These are phyloP conservation scores for Zelleria hepariella DNA, from an alignment of 2,888 invertebrate species.

Conservation along the genomic window DNA sequence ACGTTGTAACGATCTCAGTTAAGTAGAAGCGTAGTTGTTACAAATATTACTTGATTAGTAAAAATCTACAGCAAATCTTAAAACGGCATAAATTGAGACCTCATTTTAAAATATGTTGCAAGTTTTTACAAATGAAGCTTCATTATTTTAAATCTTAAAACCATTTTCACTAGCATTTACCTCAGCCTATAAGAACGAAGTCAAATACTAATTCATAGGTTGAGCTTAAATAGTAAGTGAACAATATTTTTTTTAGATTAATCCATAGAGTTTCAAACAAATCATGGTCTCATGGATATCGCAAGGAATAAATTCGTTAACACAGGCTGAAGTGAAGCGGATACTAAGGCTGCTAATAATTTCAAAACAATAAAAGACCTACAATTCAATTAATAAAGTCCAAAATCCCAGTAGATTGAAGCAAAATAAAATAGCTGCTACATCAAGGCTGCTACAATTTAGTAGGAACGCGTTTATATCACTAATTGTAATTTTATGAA, in stretches of 20 bases:
- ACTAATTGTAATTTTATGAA: no score
- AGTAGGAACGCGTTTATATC: conserved; percentile 51
- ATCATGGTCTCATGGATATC: neutral
- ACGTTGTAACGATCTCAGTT: conserved; percentile 62
- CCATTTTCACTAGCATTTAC: conserved; percentile 33
- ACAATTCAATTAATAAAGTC: conserved; percentile 7
- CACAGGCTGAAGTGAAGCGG: conserved; percentile 45
- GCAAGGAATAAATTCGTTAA: conserved; percentile 24
- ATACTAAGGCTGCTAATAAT: conserved; percentile 22
- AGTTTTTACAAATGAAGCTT: conserved; percentile 32
- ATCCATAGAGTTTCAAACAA: neutral
- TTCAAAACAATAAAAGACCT: neutral
- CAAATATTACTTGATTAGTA: conserved; percentile 35
- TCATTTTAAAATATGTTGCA: conserved; percentile 13
- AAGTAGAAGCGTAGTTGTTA: conserved; percentile 67
- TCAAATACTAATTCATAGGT: neutral
- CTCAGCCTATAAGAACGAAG: conserved; percentile 44
- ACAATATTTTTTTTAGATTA: neutral
- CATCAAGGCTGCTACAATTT: conserved; percentile 41
- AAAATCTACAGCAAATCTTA: conserved; percentile 31
- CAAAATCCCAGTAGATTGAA: conserved; percentile 53
- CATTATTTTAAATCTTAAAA: conserved; percentile 29
- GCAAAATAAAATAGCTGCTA: conserved; percentile 26
- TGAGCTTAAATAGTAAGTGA: conserved; percentile 16
- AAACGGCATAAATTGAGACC: conserved; percentile 14